Evolutionary conservation across 2,113 vertebrate species (phyloP).

Genomic region (Tachuris rubrigastra): DNA sequence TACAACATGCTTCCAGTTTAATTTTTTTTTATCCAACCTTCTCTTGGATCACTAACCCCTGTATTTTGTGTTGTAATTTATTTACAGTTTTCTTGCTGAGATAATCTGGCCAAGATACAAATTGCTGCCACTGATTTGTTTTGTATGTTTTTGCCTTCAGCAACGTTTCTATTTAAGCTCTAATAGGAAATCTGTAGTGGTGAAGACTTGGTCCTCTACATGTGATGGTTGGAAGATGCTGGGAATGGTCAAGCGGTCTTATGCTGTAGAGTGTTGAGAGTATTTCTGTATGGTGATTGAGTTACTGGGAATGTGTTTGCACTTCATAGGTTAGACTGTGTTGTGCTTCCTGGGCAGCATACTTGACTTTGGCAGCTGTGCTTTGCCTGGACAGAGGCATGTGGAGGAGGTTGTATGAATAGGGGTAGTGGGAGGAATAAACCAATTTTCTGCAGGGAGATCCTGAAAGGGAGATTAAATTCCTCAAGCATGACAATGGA

Average conservation of each 20-base stretch:
- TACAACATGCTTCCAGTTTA: not conserved
- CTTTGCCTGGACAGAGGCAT: not conserved
- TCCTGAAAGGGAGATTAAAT: not conserved
- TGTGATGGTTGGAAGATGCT: not conserved
- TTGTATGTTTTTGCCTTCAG: not conserved
- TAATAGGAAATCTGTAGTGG: not conserved
- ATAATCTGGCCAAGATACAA: not conserved
- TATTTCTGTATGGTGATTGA: not conserved
- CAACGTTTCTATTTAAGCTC: not conserved
- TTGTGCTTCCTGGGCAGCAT: not conserved
- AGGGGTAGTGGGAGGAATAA: not conserved
- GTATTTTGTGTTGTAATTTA: conserved; percentile 16
- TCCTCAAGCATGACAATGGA: not conserved
- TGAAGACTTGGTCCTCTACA: not conserved
- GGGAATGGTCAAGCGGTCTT: not conserved
- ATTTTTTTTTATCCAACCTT: not conserved
- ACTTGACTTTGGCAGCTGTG: not conserved
- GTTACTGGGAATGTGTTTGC: not conserved
- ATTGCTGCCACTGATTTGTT: not conserved
- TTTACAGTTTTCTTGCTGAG: not conserved
- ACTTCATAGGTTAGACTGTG: not conserved
- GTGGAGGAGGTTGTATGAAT: not conserved
- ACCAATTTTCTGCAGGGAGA: not conserved
- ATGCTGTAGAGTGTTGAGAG: not conserved
- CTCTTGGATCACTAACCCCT: not conserved